Evolutionary conservation across 2,113 vertebrate species (phyloP).

Genomic region (Carassius carassius): DNA sequence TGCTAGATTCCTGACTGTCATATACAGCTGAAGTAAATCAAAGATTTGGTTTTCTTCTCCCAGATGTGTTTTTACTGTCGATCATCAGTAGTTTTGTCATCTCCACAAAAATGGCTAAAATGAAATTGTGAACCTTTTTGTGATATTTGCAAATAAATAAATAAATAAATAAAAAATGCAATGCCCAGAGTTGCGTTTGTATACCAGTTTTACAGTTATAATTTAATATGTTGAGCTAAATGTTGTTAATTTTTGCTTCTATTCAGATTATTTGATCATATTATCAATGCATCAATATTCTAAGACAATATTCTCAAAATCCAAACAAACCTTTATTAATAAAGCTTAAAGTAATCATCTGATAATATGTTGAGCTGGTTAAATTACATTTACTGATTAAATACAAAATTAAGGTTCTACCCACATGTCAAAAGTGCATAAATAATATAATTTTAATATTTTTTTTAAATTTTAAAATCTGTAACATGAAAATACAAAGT

Average conservation of each 20-base stretch:
- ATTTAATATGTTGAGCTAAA: not conserved
- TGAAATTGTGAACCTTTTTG: not conserved
- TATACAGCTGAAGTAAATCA: not conserved
- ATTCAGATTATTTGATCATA: not conserved
- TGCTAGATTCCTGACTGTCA: not conserved
- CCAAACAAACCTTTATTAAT: too few relatives aligned
- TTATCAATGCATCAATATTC: not conserved
- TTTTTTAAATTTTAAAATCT: too few relatives aligned
- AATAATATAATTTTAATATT: not conserved
- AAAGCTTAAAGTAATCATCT: not conserved
- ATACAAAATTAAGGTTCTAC: too few relatives aligned
- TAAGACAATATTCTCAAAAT: too few relatives aligned
- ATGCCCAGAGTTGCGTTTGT: not conserved
- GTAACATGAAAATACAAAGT: not conserved
- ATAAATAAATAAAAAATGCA: too few relatives aligned
- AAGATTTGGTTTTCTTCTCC: not conserved
- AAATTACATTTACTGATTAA: not conserved
- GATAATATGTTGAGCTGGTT: not conserved
- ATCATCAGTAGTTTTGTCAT: not conserved
- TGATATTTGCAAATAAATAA: not conserved
- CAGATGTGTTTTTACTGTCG: not conserved
- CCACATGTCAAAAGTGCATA: too few relatives aligned
- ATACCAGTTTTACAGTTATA: not conserved
- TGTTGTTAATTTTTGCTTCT: not conserved
- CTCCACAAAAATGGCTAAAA: not conserved